Conservation (phyloP, 2,797 vertebrate genomes). For the Pseudochirops corinnae region DNA sequence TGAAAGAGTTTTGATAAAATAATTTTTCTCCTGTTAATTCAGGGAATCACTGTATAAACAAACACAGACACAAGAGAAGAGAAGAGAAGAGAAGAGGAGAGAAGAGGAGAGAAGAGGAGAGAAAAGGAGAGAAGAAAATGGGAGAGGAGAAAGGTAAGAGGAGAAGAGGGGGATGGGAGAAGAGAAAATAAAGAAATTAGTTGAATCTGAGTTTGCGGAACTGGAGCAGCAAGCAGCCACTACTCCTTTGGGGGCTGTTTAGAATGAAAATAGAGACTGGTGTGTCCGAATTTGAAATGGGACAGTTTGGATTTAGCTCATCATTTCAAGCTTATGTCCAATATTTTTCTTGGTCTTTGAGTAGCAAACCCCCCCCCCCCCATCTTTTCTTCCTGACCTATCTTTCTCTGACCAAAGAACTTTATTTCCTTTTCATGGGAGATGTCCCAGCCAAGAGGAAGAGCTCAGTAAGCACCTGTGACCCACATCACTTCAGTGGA, state of each 20-base stretch:
- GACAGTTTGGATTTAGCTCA: not conserved
- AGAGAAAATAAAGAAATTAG: not conserved
- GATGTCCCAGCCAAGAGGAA: not conserved
- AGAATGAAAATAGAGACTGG: constrained; percentile 13
- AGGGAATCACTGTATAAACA: not conserved
- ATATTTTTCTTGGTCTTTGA: not conserved
- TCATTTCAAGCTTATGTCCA: not conserved
- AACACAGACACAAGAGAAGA: too few species aligned
- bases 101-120: too few species aligned
- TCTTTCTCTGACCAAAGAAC: constrained; percentile 1
- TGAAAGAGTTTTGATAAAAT: not conserved
- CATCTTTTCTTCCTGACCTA: not conserved
- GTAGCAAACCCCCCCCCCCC: not conserved
- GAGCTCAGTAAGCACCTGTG: not conserved
- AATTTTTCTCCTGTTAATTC: not conserved
- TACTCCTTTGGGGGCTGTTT: not conserved
- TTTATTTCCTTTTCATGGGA: constrained; percentile 1
- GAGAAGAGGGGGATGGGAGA: not conserved
- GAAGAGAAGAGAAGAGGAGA: too few species aligned
- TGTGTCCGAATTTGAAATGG: not conserved
- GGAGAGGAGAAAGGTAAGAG: not conserved
- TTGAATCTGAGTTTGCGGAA: not conserved
- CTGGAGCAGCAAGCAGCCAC: not conserved
- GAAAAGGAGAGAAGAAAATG: not conserved
- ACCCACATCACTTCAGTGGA: not conserved